Percentiles rank a stretch among this genome's conserved stretches.
Evolutionary conservation across 1,140 invertebrate genomes (phyloP).

Genomic region (Musca vetustissima): DNA sequence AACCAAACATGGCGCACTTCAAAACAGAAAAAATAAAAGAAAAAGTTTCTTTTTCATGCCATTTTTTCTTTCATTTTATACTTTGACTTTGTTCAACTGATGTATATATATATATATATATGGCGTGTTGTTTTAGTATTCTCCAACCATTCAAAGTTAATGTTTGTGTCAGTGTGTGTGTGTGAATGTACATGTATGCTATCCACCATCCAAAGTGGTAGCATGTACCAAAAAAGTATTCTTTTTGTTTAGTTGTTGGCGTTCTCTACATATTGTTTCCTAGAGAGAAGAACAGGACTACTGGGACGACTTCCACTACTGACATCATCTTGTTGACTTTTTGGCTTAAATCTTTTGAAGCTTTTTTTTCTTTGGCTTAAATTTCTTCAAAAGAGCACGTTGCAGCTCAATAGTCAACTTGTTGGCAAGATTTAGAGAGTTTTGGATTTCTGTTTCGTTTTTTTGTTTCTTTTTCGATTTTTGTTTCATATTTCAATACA

Average conservation of each 20-base stretch:
- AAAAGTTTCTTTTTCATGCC: background rate
- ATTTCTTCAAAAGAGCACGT: constrained; percentile 1
- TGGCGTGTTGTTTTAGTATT: constrained; percentile 1
- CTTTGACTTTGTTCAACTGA: background rate
- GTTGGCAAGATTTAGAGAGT: background rate
- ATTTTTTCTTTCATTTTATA: constrained; percentile 7
- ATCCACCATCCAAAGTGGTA: too few relatives aligned
- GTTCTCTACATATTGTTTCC: too few relatives aligned
- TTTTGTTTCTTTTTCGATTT: background rate
- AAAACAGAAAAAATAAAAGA: constrained; percentile 32
- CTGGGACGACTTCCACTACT: background rate
- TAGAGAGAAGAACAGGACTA: background rate
- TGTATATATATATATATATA: too few relatives aligned
- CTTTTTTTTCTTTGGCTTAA: constrained; percentile 6
- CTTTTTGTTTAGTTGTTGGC: too few relatives aligned
- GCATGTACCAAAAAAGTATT: too few relatives aligned
- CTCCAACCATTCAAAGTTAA: background rate
- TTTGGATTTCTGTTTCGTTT: background rate
- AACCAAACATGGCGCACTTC: constrained; percentile 53
- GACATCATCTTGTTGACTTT: background rate
- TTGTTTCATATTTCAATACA: too few relatives aligned
- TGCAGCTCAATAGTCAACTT: background rate
- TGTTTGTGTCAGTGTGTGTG: background rate
- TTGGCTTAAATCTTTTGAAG: constrained; percentile 7
- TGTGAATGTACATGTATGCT: background rate